phyloP scores from a whole-genome alignment of 2,888 invertebrate species.

The Cephalotes varians region DNA sequence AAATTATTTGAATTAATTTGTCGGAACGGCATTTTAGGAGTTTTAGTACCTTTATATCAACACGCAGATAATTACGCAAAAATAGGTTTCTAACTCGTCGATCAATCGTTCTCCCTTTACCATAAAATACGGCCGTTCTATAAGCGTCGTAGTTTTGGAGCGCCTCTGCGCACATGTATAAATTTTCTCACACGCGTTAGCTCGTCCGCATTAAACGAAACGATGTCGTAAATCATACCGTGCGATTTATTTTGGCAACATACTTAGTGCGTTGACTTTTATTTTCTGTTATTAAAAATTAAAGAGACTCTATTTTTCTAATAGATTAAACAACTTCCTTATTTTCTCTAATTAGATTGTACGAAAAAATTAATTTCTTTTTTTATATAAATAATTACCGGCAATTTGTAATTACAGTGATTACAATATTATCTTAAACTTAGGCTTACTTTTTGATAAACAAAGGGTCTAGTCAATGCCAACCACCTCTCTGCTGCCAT shows the following conservation, averaged over 20 bases:
- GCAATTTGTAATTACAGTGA: background rate
- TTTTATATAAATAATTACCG: background rate
- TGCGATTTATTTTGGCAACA: constrained; percentile 19
- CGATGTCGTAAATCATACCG: constrained; percentile 11
- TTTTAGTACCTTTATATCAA: background rate
- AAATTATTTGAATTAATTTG: constrained; percentile 3
- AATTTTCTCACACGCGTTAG: constrained; percentile 12
- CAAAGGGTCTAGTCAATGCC: constrained; percentile 94
- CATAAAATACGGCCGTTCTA: constrained; percentile 22
- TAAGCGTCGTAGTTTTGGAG: constrained; percentile 13
- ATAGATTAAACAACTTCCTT: background rate
- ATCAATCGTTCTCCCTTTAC: background rate
- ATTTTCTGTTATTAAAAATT: background rate
- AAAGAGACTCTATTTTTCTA: background rate
- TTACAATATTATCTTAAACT: constrained; percentile 51
- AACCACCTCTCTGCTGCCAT: constrained; percentile 96
- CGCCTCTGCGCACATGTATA: constrained; percentile 9
- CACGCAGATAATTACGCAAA: background rate
- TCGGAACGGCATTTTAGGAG: background rate
- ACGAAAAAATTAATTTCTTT: background rate
- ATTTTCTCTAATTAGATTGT: background rate
- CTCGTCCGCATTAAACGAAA: background rate
- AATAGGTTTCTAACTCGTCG: background rate
- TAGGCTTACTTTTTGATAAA: constrained; percentile 93
- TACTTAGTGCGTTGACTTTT: background rate